These are phyloP conservation scores for Baccha elongata DNA, from an alignment of 2,888 invertebrate species.

Conservation along the genomic window DNA sequence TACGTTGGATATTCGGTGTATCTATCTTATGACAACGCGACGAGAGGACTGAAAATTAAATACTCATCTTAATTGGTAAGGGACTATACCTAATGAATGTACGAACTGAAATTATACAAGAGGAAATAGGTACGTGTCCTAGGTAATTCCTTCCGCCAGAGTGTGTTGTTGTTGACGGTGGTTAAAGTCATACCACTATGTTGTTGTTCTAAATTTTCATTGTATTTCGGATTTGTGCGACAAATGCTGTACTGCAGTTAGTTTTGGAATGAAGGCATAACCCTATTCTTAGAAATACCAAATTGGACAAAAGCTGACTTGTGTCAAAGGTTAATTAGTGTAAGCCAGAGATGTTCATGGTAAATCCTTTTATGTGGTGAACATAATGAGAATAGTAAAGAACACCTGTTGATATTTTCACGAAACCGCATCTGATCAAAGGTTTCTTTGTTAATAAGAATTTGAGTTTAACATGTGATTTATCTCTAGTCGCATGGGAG, in stretches of 20 bases:
- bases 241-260: no score
- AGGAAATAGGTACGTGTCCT: neutral
- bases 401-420: no score
- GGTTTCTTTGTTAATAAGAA: no score
- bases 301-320: neutral
- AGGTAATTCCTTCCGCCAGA: neutral
- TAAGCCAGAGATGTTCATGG: no score
- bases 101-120: neutral
- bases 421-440: no score
- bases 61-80: constrained; percentile 50
- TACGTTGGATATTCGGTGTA: neutral
- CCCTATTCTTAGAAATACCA: neutral
- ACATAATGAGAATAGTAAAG: no score
- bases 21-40: neutral
- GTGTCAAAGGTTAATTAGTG: neutral
- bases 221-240: no score
- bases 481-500: no score
- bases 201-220: no score
- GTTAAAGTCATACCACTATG: neutral
- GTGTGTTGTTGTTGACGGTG: neutral
- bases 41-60: constrained; percentile 43
- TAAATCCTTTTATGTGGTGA: no score
- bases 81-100: neutral
- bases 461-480: no score
- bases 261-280: neutral